These are phyloP conservation scores for Heterotis niloticus DNA, from an alignment of 2,113 vertebrate genomes.

Conservation along the genomic window DNA sequence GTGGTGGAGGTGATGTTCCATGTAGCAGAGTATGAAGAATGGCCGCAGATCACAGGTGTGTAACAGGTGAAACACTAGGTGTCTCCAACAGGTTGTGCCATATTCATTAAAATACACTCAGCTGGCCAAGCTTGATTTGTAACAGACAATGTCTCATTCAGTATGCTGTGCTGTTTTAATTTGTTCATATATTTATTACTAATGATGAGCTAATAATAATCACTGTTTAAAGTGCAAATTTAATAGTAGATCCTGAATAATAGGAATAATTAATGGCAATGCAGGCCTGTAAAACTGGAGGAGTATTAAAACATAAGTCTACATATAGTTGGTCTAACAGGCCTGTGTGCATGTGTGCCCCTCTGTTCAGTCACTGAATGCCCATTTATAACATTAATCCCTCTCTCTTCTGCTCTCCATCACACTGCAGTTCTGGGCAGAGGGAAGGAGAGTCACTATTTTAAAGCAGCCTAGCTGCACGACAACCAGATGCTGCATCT, in stretches of 20 bases:
- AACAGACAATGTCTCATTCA: too few relatives aligned
- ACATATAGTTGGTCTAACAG: too few relatives aligned
- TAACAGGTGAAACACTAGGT: neutral
- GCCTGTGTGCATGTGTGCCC: too few relatives aligned
- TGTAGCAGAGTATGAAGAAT: neutral
- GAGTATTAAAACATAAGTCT: too few relatives aligned
- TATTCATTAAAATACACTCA: neutral
- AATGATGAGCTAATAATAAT: too few relatives aligned
- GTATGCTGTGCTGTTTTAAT: too few relatives aligned
- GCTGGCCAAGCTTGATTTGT: neutral
- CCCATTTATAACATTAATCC: neutral
- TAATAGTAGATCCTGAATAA: too few relatives aligned
- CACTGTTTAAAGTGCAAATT: too few relatives aligned
- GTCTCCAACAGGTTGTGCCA: conserved; percentile 1
- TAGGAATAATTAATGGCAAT: too few relatives aligned
- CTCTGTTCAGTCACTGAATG: neutral
- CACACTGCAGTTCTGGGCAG: neutral
- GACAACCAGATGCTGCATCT: neutral
- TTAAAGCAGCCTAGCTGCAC: neutral
- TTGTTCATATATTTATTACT: too few relatives aligned
- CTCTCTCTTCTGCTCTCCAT: neutral
- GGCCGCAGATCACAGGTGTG: neutral
- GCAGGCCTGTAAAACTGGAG: too few relatives aligned
- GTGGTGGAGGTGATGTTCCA: too few relatives aligned
- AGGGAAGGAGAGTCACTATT: neutral